Base-by-base conservation (phyloP, 2,797 vertebrate species). In the Pangasius larnaudii region DNA sequence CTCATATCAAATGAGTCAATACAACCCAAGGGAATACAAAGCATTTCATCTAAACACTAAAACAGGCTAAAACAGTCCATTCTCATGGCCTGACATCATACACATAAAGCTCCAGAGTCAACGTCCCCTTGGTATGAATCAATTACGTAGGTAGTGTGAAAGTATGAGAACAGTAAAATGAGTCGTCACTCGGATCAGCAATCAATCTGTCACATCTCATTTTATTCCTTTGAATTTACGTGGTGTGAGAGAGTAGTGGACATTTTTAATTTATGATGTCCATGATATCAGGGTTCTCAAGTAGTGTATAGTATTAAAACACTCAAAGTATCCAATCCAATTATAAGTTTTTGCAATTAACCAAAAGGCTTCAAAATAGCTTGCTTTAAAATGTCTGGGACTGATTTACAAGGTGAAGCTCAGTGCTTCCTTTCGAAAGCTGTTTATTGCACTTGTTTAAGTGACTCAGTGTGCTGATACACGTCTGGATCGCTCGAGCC, bases 401-500 rank as follows among this genome's bases (percentile, higher is more conserved):
- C 18, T 51, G 75, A 51, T 53, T 30, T 53, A 30, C 75, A 53
- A 79, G n/a, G 75, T 22, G 51, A 22, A 36, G 4, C 30, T 24
- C 30, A 36, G 18, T 36, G 51, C 77, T 79, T 36, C 51, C 77
- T 79, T 56, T 22, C 18, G 36, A 58, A 36, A 36, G 9, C 53
- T 33, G 49, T 78, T 33, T 33, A 78, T 33, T 53, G 75, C n/a
- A 33, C 49, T 30, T 56, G 2, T 33, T 56, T 53, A 78, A 78
- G 75, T 33, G n/a, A 33, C 51, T 79, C 75, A 22, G 51, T 56
- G 46, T 77, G 74, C 74, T 77, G 74, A 77, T 77, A 8, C 74
- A 77, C 46, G 27, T 56, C 49, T 33, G 75, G 49, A 33, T 33
- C 16, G 1, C n/a, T 79, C 75, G 3, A 79, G 75, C 75, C 51